phyloP scores from a whole-genome alignment of 2,797 vertebrate species.

The Meriones psammophilus region DNA sequence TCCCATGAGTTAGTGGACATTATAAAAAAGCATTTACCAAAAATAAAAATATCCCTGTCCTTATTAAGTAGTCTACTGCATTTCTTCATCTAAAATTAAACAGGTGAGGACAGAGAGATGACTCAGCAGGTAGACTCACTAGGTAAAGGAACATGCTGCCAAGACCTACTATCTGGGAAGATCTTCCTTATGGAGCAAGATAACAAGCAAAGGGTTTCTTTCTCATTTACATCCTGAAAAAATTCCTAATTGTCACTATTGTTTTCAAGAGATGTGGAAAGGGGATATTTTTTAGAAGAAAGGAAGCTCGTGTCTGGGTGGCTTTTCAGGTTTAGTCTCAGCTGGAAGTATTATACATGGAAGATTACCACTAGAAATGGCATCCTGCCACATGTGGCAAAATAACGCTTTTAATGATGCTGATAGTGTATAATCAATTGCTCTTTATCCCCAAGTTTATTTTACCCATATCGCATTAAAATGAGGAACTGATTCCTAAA shows the following conservation, averaged over 20 bases:
- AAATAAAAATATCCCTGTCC: neutral
- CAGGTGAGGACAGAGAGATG: neutral
- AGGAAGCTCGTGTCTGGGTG: neutral
- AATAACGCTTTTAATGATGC: neutral
- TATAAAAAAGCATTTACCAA: slow-evolving; percentile 1
- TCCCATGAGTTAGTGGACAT: neutral
- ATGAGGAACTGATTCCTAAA: neutral
- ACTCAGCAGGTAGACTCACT: neutral
- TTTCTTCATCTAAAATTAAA: neutral
- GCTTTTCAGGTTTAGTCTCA: neutral
- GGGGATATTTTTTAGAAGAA: neutral
- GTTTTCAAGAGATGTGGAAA: neutral
- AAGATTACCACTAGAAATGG: neutral
- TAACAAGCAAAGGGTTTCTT: neutral
- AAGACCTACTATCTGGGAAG: neutral
- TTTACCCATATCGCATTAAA: neutral
- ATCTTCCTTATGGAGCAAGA: neutral
- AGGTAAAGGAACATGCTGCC: neutral
- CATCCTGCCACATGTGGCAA: neutral
- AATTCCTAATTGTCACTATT: neutral
- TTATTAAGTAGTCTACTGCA: neutral
- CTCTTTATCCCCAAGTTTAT: neutral
- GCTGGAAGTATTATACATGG: neutral
- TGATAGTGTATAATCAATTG: neutral
- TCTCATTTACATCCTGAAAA: neutral